Percentiles rank a stretch among this genome's conserved stretches.
Evolutionary conservation across 92 coral and sea anemone genomes (phyloP).

Genomic region (Parazoanthus swiftii): DNA sequence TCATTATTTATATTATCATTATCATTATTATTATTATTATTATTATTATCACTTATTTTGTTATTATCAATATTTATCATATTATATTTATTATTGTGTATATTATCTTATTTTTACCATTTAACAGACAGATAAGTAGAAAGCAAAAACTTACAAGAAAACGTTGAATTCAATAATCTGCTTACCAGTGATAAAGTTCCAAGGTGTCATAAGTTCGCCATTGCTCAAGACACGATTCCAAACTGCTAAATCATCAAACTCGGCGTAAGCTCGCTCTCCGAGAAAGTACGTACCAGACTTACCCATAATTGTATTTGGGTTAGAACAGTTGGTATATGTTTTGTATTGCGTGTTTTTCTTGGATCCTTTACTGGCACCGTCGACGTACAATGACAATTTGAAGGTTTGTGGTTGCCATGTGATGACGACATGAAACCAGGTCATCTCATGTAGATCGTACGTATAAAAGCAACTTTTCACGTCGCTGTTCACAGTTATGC

Average conservation of each 20-base stretch:
- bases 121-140: not conserved
- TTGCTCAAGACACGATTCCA: constrained; percentile 40
- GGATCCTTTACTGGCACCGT: not conserved
- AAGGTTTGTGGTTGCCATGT: constrained; percentile 20
- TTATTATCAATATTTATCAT: not conserved
- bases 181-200: constrained; percentile 50
- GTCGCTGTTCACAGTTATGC: not conserved
- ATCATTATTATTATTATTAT: not conserved
- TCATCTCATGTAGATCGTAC: not conserved
- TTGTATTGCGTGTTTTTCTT: not conserved
- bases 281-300: constrained; percentile 21
- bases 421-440: constrained; percentile 14
- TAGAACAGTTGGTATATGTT: not conserved
- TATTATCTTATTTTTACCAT: not conserved
- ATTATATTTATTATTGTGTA: not conserved
- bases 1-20: not conserved
- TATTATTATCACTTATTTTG: not conserved
- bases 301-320: not conserved
- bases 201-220: not conserved
- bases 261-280: constrained; percentile 24
- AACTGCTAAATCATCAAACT: constrained; percentile 59
- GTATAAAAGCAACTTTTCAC: not conserved
- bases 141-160: not conserved
- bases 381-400: not conserved
- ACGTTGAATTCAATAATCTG: not conserved